Conservation (phyloP, 2,888 invertebrate genomes). For the Cosmopolites sordidus region DNA sequence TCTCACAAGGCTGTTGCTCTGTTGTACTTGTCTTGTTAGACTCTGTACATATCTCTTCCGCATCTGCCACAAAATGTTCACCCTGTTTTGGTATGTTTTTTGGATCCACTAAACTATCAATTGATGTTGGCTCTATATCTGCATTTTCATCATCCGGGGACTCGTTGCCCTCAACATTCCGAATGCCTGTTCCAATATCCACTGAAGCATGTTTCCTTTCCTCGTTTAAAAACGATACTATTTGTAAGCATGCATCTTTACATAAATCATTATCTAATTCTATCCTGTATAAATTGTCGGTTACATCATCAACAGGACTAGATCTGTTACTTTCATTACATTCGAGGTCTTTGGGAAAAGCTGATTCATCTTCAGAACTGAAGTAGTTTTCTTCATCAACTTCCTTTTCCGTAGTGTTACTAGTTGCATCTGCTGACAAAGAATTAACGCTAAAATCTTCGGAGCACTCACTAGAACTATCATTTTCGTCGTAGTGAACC, state of each 20-base stretch:
- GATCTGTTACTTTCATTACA: not conserved
- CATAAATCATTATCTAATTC: not conserved
- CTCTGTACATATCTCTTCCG: too few relatives aligned
- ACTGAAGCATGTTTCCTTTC: slow-evolving; percentile 1
- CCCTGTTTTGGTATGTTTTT: not conserved
- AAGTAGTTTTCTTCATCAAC: not conserved
- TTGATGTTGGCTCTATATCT: not conserved
- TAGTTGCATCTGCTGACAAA: not conserved
- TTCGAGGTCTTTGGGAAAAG: not conserved
- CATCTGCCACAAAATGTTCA: too few relatives aligned
- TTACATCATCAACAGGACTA: not conserved
- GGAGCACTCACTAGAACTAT: not conserved
- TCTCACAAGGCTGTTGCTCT: not conserved
- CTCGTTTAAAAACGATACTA: slow-evolving; percentile 5
- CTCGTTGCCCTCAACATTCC: not conserved
- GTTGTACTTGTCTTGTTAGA: not conserved
- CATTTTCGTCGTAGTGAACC: not conserved
- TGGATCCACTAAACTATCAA: not conserved
- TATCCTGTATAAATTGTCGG: not conserved
- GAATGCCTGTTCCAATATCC: not conserved
- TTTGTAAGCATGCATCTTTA: not conserved
- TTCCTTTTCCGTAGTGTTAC: slow-evolving; percentile 1
- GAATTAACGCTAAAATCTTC: slow-evolving; percentile 4
- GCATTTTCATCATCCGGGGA: not conserved
- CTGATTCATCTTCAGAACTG: not conserved